phyloP scores from a whole-genome alignment of 1,140 invertebrate species.

The Chironomus striatipennis region DNA sequence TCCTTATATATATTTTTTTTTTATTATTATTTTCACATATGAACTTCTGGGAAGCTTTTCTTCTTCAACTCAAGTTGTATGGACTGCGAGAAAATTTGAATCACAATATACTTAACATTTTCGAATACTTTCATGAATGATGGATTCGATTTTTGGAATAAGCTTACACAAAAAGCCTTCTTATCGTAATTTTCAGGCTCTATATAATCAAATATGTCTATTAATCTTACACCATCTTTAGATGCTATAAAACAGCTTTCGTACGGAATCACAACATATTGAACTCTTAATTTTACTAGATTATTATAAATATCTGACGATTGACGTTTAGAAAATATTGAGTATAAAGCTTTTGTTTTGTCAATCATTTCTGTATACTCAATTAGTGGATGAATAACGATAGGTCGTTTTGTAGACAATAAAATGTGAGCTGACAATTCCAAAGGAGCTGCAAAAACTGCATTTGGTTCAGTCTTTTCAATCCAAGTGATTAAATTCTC shows the following conservation, averaged over 20 bases:
- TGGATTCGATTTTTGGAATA: conserved; percentile 36
- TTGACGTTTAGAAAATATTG: conserved; percentile 38
- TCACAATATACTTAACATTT: conserved; percentile 36
- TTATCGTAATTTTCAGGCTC: conserved; percentile 17
- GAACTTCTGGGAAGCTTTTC: conserved; percentile 38
- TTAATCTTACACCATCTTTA: neutral
- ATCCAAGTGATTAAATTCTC: conserved; percentile 39
- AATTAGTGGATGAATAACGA: conserved; percentile 37
- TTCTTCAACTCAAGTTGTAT: conserved; percentile 38
- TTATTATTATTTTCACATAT: conserved; percentile 31
- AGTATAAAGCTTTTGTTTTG: conserved; percentile 37
- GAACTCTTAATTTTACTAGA: conserved; percentile 37
- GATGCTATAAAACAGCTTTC: conserved; percentile 31
- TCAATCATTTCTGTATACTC: conserved; percentile 38
- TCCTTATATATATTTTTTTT: too few species aligned
- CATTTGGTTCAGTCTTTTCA: conserved; percentile 38
- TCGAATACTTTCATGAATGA: conserved; percentile 38
- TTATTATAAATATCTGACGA: conserved; percentile 39
- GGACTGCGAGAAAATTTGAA: conserved; percentile 40
- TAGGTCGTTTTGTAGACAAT: conserved; percentile 36
- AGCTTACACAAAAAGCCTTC: conserved; percentile 34
- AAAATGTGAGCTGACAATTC: conserved; percentile 38
- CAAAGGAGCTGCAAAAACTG: conserved; percentile 36
- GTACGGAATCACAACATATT: conserved; percentile 38
- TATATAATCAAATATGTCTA: conserved; percentile 10